Evolutionary conservation across 2,888 invertebrate species (phyloP).

Genomic region (Coecobrya sp.): DNA sequence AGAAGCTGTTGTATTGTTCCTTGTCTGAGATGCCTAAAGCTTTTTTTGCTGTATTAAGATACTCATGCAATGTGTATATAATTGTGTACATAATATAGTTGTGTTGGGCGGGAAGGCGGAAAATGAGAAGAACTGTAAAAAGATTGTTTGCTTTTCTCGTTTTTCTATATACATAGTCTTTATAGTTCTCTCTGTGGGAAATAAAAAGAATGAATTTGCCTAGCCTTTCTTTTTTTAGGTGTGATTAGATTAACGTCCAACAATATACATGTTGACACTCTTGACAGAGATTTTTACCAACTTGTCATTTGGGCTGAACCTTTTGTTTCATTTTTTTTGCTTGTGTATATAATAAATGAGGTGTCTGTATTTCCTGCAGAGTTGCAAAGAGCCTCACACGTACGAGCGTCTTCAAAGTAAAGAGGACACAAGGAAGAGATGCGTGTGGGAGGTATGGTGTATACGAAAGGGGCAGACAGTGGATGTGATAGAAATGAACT

Average conservation of each 20-base stretch:
- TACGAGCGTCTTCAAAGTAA: constrained; percentile 1
- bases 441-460: constrained; percentile 52
- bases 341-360: background rate
- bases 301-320: constrained; percentile 48
- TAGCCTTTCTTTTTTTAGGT: background rate
- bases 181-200: constrained; percentile 50
- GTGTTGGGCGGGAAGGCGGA: constrained; percentile 51
- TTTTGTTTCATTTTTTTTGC: constrained; percentile 34
- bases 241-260: constrained; percentile 62
- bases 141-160: constrained; percentile 2
- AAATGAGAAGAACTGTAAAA: background rate
- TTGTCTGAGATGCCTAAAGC: background rate
- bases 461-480: background rate
- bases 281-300: constrained; percentile 64
- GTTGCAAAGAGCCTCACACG: background rate
- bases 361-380: background rate
- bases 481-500: constrained; percentile 48
- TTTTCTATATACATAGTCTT: background rate
- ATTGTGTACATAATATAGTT: background rate
- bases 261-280: constrained; percentile 31
- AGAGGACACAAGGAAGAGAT: background rate
- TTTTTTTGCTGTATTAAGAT: too few species aligned
- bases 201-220: constrained; percentile 2
- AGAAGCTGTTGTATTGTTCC: background rate
- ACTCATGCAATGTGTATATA: too few species aligned